Evolutionary conservation across 2,797 vertebrate genomes (phyloP).

Genomic region (Gallirallus australis): DNA sequence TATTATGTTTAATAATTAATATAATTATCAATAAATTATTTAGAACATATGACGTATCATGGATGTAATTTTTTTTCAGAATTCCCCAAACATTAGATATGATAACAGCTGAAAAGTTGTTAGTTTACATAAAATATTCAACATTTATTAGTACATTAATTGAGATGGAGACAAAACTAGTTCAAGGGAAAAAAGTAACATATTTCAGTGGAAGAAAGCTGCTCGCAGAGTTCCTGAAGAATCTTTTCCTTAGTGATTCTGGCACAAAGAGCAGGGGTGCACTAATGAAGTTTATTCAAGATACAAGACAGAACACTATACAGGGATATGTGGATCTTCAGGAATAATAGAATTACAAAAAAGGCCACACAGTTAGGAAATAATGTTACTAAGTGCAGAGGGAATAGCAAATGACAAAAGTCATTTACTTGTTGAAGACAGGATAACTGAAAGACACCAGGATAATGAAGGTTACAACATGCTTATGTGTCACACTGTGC

Average conservation of each 20-base stretch:
- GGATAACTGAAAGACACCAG: background rate
- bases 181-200: background rate
- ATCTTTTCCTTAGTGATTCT: background rate
- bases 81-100: background rate
- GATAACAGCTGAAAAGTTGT: background rate
- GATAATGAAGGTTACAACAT: background rate
- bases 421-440: background rate
- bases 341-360: background rate
- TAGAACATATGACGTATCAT: background rate
- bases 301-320: background rate
- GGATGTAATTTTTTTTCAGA: background rate
- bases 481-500: background rate
- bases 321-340: background rate
- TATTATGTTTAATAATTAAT: background rate
- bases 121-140: background rate
- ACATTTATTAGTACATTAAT: background rate
- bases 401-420: background rate
- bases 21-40: background rate
- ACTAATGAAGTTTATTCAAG: background rate
- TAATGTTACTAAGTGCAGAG: background rate
- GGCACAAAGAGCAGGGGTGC: background rate
- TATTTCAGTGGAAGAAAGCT: background rate
- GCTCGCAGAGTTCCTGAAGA: background rate
- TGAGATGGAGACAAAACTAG: background rate
- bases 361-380: background rate